Evolutionary conservation across 2,113 vertebrate species (phyloP).

Genomic region (Mohoua ochrocephala): DNA sequence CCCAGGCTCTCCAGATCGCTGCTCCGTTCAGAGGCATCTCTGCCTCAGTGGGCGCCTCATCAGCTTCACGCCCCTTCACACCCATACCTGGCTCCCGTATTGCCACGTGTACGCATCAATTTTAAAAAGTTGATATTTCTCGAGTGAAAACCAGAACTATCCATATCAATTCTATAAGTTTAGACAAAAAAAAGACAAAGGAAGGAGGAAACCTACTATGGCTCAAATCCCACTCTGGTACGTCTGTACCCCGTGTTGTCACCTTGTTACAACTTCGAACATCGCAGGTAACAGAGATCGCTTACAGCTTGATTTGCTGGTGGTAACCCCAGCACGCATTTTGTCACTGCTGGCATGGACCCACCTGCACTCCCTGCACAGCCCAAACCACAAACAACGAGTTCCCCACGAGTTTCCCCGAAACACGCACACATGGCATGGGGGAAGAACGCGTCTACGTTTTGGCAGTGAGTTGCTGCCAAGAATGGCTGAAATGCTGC

Average conservation of each 20-base stretch:
- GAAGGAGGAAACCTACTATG: accelerated
- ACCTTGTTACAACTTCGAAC: background rate
- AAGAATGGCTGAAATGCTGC: background rate
- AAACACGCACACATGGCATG: accelerated
- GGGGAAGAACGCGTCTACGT: accelerated
- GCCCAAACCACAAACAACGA: accelerated
- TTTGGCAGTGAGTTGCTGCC: background rate
- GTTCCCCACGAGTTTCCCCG: background rate
- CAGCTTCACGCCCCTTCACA: background rate
- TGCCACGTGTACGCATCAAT: accelerated
- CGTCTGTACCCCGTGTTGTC: accelerated
- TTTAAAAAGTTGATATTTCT: accelerated
- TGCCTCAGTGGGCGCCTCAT: accelerated
- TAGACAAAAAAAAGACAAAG: background rate
- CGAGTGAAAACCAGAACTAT: accelerated
- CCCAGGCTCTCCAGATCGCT: accelerated
- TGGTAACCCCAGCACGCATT: accelerated
- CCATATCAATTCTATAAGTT: background rate
- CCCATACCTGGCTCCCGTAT: background rate
- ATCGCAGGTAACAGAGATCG: accelerated
- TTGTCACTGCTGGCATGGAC: background rate
- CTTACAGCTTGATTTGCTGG: background rate
- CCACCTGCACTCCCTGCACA: accelerated
- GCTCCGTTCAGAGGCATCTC: background rate
- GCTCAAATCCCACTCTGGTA: background rate